Base-by-base conservation (phyloP, 2,888 invertebrate species). In the Ochropleura leucogaster region DNA sequence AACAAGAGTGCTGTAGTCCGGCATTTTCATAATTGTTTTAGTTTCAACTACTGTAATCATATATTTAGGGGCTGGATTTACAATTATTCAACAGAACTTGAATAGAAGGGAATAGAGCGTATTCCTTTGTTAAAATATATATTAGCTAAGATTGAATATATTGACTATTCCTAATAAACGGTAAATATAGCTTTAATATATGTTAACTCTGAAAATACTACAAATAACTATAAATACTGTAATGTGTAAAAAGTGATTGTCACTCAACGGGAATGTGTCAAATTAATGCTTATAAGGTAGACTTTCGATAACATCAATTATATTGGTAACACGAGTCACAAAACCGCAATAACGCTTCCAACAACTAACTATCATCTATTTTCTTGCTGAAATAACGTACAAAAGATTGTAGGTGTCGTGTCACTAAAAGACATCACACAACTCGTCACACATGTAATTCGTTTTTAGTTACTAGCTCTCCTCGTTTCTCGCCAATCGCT, bases 11-110 rank as follows among this genome's bases (percentile, higher is more conserved):
- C 47, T n/a, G 16, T n/a, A 18, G 0, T 30, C 18, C 14, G 8
- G 40, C 7, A 40, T 68, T 47, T 65, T 7, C 9, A 14, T 30
- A 42, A 12, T 59, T 44, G 16, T 44, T 64, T 16, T 12, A 46
- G 14, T 46, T n/a, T 44, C 20, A 70, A 46, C 44, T 53, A 44
- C 14, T 18, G 18, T 69, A 12, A 46, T 46, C 1, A 40, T 5
- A 47, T 30, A 42, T 14, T 47, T 59, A 30, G 40, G 68, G 46
- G 59, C 49, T 20, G 30, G 30, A 20, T 44, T 10, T 60, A 59
- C n/a, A 20, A 44, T 16, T 60, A 53, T 46, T 72, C 59, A 72
- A 59, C 60, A 59, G 42, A 60, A 51, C 20, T 69, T 30, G 44
- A 67, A 53, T 46, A 53, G 14, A 14, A 51, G 20, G 51, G 6